Evolutionary conservation across 2,113 vertebrate genomes (phyloP).

Genomic region (Tapirus terrestris): DNA sequence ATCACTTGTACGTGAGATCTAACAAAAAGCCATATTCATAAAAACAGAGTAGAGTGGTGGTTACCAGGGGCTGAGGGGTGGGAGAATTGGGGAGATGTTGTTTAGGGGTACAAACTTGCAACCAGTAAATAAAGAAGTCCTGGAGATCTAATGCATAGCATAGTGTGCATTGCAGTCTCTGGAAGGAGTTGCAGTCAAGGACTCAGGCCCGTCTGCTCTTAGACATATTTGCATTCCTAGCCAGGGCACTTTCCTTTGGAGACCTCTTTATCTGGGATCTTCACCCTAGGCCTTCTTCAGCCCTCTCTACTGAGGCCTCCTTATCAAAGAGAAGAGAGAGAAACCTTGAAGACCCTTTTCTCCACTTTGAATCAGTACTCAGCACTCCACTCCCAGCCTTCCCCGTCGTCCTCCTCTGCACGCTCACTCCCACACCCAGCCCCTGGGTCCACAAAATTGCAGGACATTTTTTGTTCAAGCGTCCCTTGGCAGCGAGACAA

Average conservation of each 20-base stretch:
- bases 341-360: background rate
- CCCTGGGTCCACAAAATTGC: background rate
- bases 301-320: background rate
- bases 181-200: background rate
- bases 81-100: too few species aligned
- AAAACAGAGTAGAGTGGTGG: too few species aligned
- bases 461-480: background rate
- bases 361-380: too few species aligned
- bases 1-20: too few species aligned
- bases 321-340: background rate
- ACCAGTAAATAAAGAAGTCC: too few species aligned
- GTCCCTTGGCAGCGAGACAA: background rate
- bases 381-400: background rate
- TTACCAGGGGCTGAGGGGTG: too few species aligned
- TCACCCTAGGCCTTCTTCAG: background rate
- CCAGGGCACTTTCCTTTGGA: background rate
- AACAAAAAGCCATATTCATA: too few species aligned
- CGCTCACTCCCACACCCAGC: background rate
- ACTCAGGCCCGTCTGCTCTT: background rate
- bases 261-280: background rate
- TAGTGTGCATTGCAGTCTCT: background rate
- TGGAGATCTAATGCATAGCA: too few species aligned
- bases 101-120: too few species aligned
- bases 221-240: background rate
- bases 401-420: background rate